Percentiles rank a stretch among this genome's conserved stretches.
phyloP scores from a whole-genome alignment of 2,113 vertebrate genomes.

The Nerophis lumbriciformis region DNA sequence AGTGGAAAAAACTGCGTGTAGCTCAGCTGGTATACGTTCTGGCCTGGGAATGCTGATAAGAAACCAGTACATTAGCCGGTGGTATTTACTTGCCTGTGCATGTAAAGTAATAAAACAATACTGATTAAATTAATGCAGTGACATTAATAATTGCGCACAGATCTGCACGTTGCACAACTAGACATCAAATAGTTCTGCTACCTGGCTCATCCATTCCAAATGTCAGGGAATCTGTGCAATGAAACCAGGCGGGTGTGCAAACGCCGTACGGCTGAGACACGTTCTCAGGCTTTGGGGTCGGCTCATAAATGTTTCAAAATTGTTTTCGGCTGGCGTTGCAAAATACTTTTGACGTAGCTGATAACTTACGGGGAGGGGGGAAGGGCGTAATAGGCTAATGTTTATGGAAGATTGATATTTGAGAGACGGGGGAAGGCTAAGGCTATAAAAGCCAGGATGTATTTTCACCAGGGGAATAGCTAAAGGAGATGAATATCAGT shows the following conservation, averaged over 20 bases:
- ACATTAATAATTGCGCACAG: conserved; percentile 34
- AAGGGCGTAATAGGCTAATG: neutral
- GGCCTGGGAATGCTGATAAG: conserved; percentile 60
- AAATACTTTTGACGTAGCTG: conserved; percentile 1
- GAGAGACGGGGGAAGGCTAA: neutral
- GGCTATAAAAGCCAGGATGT: conserved; percentile 5
- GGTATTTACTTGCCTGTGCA: conserved; percentile 57
- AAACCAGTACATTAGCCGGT: conserved; percentile 45
- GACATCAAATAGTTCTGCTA: conserved; percentile 44
- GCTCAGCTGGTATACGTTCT: conserved; percentile 29
- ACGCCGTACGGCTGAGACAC: neutral
- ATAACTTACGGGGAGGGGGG: neutral
- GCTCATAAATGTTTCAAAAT: conserved; percentile 9
- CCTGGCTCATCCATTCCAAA: conserved; percentile 48
- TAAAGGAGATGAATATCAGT: conserved; percentile 16
- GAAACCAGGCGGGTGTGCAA: conserved; percentile 43
- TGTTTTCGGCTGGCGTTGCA: conserved; percentile 9
- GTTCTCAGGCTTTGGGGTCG: conserved; percentile 7
- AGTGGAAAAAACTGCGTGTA: conserved; percentile 36
- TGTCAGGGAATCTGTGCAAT: conserved; percentile 46
- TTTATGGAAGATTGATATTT: conserved; percentile 5
- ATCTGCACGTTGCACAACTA: conserved; percentile 10
- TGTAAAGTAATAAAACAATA: conserved; percentile 53
- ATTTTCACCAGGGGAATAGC: conserved; percentile 2
- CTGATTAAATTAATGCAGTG: conserved; percentile 64